phyloP scores from a whole-genome alignment of 2,888 invertebrate species.

The Archips xylosteana region DNA sequence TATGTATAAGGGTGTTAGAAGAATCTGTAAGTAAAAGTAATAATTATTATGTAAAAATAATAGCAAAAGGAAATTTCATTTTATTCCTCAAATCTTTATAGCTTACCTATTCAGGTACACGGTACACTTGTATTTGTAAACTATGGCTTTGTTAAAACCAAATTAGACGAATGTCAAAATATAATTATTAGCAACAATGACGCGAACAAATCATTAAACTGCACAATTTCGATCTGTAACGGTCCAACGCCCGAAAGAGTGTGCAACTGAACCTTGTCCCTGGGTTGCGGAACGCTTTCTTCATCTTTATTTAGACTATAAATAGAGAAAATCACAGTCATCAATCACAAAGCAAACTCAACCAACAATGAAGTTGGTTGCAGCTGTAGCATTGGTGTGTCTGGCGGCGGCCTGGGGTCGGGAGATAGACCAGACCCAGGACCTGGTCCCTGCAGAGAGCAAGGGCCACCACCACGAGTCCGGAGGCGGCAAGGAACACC shows the following conservation, averaged over 20 bases:
- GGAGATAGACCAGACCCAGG: conserved; percentile 72
- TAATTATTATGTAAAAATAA: neutral
- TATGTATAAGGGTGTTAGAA: too few species aligned
- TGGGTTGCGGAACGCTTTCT: conserved; percentile 75
- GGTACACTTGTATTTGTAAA: neutral
- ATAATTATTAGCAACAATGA: conserved; percentile 22
- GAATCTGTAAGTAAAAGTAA: too few species aligned
- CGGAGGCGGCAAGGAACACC: conserved; percentile 78
- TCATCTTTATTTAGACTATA: conserved; percentile 73
- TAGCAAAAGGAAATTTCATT: too few species aligned
- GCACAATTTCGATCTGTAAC: conserved; percentile 61
- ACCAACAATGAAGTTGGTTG: conserved; percentile 74
- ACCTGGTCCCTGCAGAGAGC: conserved; percentile 76
- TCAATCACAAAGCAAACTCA: conserved; percentile 59
- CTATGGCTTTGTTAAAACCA: neutral
- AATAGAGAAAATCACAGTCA: conserved; percentile 63
- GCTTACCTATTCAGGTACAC: neutral
- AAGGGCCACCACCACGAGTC: conserved; percentile 71
- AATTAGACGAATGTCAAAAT: conserved; percentile 30
- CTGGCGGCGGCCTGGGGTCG: conserved; percentile 73
- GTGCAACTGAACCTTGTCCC: conserved; percentile 55
- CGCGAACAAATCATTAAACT: conserved; percentile 23
- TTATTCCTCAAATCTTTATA: neutral
- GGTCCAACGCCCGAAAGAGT: conserved; percentile 58
- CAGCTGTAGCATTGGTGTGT: conserved; percentile 72